Conservation (phyloP, 2,797 vertebrate species). For the Diplodus sargus region DNA sequence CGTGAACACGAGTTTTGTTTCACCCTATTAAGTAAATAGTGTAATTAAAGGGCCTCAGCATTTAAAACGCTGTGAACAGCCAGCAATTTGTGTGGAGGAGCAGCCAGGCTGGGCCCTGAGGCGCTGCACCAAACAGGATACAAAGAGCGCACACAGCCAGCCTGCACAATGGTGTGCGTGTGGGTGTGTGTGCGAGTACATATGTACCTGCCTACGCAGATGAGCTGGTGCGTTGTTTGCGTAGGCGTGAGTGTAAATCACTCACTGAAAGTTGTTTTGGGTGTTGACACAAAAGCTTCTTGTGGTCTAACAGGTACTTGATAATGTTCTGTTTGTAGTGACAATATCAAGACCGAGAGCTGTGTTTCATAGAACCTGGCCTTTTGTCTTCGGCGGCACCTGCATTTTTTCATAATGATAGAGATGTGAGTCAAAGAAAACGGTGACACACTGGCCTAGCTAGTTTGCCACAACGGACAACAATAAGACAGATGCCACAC, state of each 20-base stretch:
- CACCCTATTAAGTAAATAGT: slow-evolving; percentile 86
- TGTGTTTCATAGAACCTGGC: slow-evolving; percentile 47
- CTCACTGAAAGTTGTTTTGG: slow-evolving; percentile 49
- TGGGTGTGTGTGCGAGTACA: slow-evolving; percentile 45
- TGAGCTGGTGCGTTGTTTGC: slow-evolving; percentile 52
- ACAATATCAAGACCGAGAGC: slow-evolving; percentile 45
- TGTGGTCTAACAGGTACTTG: slow-evolving; percentile 68
- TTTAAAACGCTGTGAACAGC: slow-evolving; percentile 83
- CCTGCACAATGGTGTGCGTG: slow-evolving; percentile 45
- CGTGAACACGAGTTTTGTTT: slow-evolving; percentile 82
- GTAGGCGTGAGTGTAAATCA: slow-evolving; percentile 52
- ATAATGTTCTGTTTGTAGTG: slow-evolving; percentile 54
- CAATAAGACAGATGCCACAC: slow-evolving; percentile 37
- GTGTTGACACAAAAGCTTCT: slow-evolving; percentile 57
- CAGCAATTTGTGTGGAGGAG: slow-evolving; percentile 86
- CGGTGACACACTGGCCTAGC: slow-evolving; percentile 28
- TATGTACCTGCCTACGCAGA: slow-evolving; percentile 61
- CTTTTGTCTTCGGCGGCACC: slow-evolving; percentile 58
- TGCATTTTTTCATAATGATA: slow-evolving; percentile 37
- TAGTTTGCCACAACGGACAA: slow-evolving; percentile 44
- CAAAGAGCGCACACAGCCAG: slow-evolving; percentile 64
- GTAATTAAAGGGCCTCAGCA: slow-evolving; percentile 83
- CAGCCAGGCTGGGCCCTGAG: slow-evolving; percentile 80
- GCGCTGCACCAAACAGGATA: slow-evolving; percentile 75
- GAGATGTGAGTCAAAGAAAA: slow-evolving; percentile 27